Conservation (phyloP, 2,888 invertebrate genomes). For the Stenoptilia bipunctidactyla region DNA sequence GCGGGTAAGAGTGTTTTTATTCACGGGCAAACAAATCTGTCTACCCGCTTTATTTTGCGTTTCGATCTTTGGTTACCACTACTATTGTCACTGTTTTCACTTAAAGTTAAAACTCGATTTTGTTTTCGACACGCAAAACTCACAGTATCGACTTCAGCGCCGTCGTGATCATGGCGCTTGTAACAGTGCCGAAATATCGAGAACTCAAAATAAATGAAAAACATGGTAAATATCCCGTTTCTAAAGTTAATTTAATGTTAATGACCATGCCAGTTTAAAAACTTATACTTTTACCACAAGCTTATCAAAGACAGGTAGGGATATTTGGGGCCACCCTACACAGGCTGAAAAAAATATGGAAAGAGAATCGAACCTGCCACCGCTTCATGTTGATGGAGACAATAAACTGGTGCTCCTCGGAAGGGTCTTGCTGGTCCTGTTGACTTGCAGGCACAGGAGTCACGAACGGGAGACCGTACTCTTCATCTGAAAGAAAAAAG, state of each 20-base stretch:
- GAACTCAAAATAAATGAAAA: too few species aligned
- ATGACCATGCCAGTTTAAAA: background rate
- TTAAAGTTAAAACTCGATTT: too few species aligned
- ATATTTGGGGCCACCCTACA: too few species aligned
- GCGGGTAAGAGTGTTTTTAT: too few species aligned
- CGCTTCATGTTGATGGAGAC: slow-evolving; percentile 61
- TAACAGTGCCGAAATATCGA: too few species aligned
- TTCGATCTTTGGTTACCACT: too few species aligned
- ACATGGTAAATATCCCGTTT: background rate
- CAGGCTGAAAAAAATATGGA: background rate
- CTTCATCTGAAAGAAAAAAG: slow-evolving; percentile 23
- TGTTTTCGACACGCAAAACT: too few species aligned
- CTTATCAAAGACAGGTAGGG: background rate
- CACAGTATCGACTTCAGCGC: too few species aligned
- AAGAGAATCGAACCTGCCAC: slow-evolving; percentile 58
- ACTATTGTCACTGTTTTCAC: too few species aligned
- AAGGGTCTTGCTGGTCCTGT: slow-evolving; percentile 20
- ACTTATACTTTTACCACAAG: background rate
- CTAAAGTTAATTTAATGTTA: background rate
- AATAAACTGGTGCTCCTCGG: slow-evolving; percentile 67
- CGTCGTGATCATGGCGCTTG: too few species aligned
- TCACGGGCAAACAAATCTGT: too few species aligned
- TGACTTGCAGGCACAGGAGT: slow-evolving; percentile 29
- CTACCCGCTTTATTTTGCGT: too few species aligned
- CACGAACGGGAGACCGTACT: slow-evolving; percentile 39